These are phyloP conservation scores for Remorina albescens DNA, from an alignment of 2,797 vertebrate genomes.

Conservation along the genomic window DNA sequence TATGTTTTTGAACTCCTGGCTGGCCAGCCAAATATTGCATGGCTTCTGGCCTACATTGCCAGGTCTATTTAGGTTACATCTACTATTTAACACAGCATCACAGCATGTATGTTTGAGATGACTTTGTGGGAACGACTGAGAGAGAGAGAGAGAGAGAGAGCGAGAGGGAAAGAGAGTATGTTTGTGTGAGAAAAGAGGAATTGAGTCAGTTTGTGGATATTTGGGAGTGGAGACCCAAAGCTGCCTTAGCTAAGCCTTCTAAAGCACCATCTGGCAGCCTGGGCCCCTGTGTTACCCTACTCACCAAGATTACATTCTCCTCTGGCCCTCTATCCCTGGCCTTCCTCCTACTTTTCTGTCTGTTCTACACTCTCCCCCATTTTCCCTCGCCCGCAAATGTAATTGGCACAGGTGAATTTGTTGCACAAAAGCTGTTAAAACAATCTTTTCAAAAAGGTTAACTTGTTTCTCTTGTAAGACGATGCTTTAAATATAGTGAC, in stretches of 20 bases:
- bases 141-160: slow-evolving; percentile 4
- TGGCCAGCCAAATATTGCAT: slow-evolving; percentile 44
- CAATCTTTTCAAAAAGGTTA: slow-evolving; percentile 23
- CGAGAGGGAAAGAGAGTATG: slow-evolving; percentile 11
- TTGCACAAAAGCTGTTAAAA: slow-evolving; percentile 6
- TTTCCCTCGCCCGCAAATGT: slow-evolving; percentile 34
- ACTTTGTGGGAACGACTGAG: slow-evolving; percentile 32
- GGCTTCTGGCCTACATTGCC: slow-evolving; percentile 57
- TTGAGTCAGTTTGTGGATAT: slow-evolving; percentile 61
- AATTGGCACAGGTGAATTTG: slow-evolving; percentile 26
- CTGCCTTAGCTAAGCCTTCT: slow-evolving; percentile 73
- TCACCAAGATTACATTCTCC: slow-evolving; percentile 76
- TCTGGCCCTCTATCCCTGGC: slow-evolving; percentile 51
- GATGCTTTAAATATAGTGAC: background rate
- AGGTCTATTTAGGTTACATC: slow-evolving; percentile 65
- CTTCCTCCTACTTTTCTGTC: slow-evolving; percentile 34
- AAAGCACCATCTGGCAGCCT: slow-evolving; percentile 80
- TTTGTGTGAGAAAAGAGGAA: slow-evolving; percentile 51
- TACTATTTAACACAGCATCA: slow-evolving; percentile 50
- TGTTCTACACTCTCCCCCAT: slow-evolving; percentile 16
- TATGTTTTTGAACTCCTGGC: slow-evolving; percentile 69
- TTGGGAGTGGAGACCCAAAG: slow-evolving; percentile 65
- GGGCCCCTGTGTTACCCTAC: slow-evolving; percentile 66
- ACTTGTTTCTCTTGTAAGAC: background rate
- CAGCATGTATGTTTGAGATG: slow-evolving; percentile 43